Conservation (phyloP, 2,888 invertebrate genomes). For the Elysia crispata region DNA sequence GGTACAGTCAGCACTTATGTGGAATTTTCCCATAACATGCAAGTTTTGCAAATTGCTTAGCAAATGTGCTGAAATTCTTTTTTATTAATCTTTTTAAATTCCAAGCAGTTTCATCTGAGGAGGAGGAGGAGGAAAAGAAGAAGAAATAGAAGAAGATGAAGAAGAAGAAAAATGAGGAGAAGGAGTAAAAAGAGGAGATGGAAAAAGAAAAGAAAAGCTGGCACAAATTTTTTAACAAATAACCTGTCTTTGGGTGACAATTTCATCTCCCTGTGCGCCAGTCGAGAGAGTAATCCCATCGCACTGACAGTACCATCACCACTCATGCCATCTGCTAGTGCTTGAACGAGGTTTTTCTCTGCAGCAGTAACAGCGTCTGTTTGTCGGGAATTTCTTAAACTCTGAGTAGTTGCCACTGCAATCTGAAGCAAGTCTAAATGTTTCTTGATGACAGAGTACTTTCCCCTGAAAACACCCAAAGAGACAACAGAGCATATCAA, state of each 20-base stretch:
- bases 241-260: constrained; percentile 37
- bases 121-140: neutral
- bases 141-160: neutral
- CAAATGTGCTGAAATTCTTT: too few species aligned
- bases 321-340: constrained; percentile 78
- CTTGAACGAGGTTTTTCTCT: constrained; percentile 83
- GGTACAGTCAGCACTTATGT: too few species aligned
- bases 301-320: constrained; percentile 37
- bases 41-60: too few species aligned
- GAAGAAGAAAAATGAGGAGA: neutral
- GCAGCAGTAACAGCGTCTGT: constrained; percentile 82
- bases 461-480: constrained; percentile 68
- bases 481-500: too few species aligned
- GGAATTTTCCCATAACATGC: too few species aligned
- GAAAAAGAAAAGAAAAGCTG: neutral
- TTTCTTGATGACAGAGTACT: constrained; percentile 60
- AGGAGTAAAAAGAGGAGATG: neutral
- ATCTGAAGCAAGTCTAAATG: constrained; percentile 76
- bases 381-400: constrained; percentile 81
- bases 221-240: too few species aligned
- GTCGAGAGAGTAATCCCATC: constrained; percentile 2
- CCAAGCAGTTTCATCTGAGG: too few species aligned
- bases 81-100: too few species aligned
- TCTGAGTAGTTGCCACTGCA: constrained; percentile 81
- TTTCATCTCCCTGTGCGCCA: constrained; percentile 40